phyloP scores from a whole-genome alignment of 2,797 vertebrate species.

The Lepidocolaptes lacrymiger region DNA sequence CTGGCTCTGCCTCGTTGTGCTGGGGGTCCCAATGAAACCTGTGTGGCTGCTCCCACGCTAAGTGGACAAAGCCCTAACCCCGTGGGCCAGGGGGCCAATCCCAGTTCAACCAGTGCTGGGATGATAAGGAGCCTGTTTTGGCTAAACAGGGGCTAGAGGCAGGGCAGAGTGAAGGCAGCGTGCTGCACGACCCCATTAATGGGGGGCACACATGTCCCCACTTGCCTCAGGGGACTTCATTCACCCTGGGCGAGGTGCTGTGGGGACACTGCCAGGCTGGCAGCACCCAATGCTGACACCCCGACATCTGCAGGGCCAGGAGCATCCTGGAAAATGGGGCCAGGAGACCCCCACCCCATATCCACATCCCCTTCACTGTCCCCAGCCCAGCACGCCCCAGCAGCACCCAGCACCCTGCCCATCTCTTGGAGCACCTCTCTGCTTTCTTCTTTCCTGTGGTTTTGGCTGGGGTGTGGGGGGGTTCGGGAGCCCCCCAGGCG shows the following conservation, averaged over 20 bases:
- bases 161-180: not conserved
- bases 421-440: slow-evolving; percentile 60
- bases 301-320: not conserved
- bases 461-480: not conserved
- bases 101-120: not conserved
- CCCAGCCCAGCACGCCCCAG: not conserved
- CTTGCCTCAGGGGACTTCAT: not conserved
- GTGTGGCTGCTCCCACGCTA: not conserved
- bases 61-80: not conserved
- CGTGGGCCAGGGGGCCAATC: not conserved
- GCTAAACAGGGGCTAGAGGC: not conserved
- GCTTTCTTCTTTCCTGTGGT: slow-evolving; percentile 61
- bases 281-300: not conserved
- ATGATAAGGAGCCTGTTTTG: not conserved
- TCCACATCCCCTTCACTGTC: accelerated
- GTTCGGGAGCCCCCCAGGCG: not conserved
- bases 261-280: accelerated
- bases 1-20: not conserved
- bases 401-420: slow-evolving; percentile 54
- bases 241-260: not conserved
- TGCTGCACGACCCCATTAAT: not conserved
- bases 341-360: not conserved
- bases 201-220: not conserved
- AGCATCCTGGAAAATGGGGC: accelerated
- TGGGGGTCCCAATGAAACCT: accelerated